Percentiles rank a stretch among this genome's conserved stretches.
Conservation (phyloP, 2,113 vertebrate genomes). For the Crotalus viridis region DNA sequence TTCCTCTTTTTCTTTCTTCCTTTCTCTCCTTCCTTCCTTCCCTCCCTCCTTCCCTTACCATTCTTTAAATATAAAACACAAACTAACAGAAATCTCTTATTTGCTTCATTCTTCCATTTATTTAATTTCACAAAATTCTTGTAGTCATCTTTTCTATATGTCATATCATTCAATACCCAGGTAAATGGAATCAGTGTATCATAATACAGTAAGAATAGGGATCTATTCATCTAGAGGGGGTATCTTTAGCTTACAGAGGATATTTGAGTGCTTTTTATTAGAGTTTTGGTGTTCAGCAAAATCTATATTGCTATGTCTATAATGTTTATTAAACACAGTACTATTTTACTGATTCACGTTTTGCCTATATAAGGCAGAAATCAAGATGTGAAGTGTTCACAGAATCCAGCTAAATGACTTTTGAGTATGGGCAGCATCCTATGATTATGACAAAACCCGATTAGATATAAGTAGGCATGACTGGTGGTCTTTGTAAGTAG, state of each 20-base stretch:
- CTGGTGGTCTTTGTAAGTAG: neutral
- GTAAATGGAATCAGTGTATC: neutral
- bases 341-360: neutral
- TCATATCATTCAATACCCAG: rapidly evolving
- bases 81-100: neutral
- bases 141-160: rapidly evolving
- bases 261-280: neutral
- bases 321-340: neutral
- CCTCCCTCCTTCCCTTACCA: neutral
- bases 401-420: neutral
- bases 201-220: neutral
- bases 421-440: neutral
- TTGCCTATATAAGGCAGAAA: neutral
- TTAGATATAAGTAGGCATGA: neutral
- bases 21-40: too few relatives aligned
- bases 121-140: neutral
- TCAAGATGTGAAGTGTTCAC: neutral
- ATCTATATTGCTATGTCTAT: neutral
- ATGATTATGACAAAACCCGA: neutral
- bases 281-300: neutral
- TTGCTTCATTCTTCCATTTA: neutral
- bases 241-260: neutral
- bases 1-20: too few relatives aligned
- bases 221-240: neutral
- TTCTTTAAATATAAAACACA: neutral